Percentiles rank a stretch among this genome's conserved stretches.
phyloP scores from a whole-genome alignment of 2,888 invertebrate species.

The Steinernema carpocapsae region DNA sequence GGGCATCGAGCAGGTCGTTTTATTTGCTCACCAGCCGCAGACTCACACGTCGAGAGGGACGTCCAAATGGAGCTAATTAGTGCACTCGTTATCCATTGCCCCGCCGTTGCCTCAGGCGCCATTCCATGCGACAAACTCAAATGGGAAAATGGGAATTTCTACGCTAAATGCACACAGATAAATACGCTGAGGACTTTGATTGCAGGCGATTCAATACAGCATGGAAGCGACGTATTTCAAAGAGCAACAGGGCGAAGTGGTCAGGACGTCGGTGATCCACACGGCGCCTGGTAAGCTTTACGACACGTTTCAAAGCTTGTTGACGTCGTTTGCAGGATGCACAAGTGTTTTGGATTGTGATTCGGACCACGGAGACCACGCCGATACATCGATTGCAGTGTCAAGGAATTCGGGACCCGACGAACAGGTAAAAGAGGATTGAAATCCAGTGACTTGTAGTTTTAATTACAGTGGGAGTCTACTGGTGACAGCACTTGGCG shows the following conservation, averaged over 20 bases:
- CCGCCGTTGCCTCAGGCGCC: slow-evolving; percentile 19
- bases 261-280: slow-evolving; percentile 65
- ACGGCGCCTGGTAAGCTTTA: slow-evolving; percentile 62
- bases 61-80: slow-evolving; percentile 34
- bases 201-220: slow-evolving; percentile 65
- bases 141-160: slow-evolving; percentile 9
- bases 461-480: slow-evolving; percentile 53
- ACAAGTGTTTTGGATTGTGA: slow-evolving; percentile 61
- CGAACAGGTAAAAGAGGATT: slow-evolving; percentile 42
- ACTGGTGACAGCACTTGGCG: slow-evolving; percentile 59
- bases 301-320: neutral
- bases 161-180: neutral
- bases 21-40: slow-evolving; percentile 17
- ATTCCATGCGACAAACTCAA: slow-evolving; percentile 9
- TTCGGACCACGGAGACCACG: slow-evolving; percentile 49
- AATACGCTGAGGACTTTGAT: slow-evolving; percentile 19
- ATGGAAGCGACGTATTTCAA: slow-evolving; percentile 61
- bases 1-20: neutral
- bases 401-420: slow-evolving; percentile 51
- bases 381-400: slow-evolving; percentile 42
- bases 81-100: slow-evolving; percentile 32
- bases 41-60: slow-evolving; percentile 12
- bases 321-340: slow-evolving; percentile 51
- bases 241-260: slow-evolving; percentile 58
- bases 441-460: too few species aligned